Base-by-base conservation (phyloP, 2,888 invertebrate genomes). In the Opisthograptis luteolata region DNA sequence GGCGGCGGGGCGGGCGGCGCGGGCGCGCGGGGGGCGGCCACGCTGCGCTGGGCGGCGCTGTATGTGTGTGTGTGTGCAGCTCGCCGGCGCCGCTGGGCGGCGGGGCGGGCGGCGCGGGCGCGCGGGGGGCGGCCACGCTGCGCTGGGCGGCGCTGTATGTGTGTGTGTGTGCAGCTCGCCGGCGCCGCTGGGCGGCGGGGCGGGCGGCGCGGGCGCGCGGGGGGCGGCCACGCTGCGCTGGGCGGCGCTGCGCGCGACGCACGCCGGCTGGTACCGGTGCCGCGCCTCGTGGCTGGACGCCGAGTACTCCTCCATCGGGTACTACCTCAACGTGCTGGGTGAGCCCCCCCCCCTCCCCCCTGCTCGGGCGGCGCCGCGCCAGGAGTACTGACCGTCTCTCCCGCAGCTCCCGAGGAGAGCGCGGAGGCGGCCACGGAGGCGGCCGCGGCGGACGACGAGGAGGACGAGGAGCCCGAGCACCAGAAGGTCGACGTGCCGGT, bases 211-310 rank as follows among this genome's bases (percentile, higher is more conserved):
- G 35, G 64, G 58, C 3, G 64, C 73, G 12, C 70, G 70, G 2
- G 85, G 85, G 3, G 68, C 88, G 14, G 88, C 97, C 46, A 96
- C 95, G 79, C 92, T 97, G 51, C 97, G 97, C 86, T 97, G 97
- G 91, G 94, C 94, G 39, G 92, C 94, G 66, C 95, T 97, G 75
- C 92, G 93, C 41, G 92, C 94, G 37, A 93, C 95, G 60, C 96
- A 97, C 89, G 96, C 96, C 47, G 97, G 97, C 73, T 97, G 97
- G 97, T 97, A 97, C 91, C 95, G 97, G 79, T 97, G 97, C 87
- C 94, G 96, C 41, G 96, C 97, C 47, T 92, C 94, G 36, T 97
- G 97, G 92, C 92, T 95, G 58, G 93, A 96, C 70, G 94, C 95
- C 20, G 94, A 95, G 79, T 97, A 96, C 87, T 95, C 96, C 58